Evolutionary conservation across 2,797 vertebrate genomes (phyloP).

Genomic region (Sibirionetta formosa): DNA sequence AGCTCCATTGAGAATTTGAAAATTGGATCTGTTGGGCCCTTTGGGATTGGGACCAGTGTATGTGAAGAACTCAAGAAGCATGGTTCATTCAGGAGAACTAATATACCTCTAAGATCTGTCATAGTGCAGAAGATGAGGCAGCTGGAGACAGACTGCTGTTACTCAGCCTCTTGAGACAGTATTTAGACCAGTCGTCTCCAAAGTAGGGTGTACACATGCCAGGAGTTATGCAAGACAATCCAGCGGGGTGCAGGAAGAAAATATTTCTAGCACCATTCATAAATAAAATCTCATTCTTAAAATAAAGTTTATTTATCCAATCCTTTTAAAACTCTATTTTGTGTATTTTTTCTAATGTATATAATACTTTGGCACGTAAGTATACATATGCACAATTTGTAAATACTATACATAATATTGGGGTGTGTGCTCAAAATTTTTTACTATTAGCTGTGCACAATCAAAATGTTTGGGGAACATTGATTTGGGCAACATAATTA

Average conservation of each 20-base stretch:
- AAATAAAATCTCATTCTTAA: not conserved
- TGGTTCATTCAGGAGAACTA: not conserved
- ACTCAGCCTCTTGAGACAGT: not conserved
- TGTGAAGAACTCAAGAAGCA: not conserved
- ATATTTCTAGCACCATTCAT: not conserved
- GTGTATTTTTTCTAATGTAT: not conserved
- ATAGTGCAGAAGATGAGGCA: not conserved
- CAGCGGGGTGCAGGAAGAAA: not conserved
- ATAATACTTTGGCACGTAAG: not conserved
- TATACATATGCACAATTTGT: not conserved
- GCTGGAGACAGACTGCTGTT: not conserved
- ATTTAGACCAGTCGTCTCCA: not conserved
- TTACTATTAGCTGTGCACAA: not conserved
- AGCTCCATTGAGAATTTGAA: not conserved
- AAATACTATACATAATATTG: not conserved
- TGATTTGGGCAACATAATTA: not conserved
- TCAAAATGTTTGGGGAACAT: not conserved
- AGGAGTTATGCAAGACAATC: not conserved
- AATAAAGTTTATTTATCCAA: not conserved
- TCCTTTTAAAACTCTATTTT: not conserved
- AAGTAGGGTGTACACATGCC: accelerated
- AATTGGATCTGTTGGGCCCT: not conserved
- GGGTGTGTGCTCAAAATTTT: accelerated
- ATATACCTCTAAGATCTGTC: not conserved
- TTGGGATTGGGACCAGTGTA: not conserved